Base-by-base conservation (phyloP, 2,113 vertebrate species). In the Ginglymostoma cirratum region DNA sequence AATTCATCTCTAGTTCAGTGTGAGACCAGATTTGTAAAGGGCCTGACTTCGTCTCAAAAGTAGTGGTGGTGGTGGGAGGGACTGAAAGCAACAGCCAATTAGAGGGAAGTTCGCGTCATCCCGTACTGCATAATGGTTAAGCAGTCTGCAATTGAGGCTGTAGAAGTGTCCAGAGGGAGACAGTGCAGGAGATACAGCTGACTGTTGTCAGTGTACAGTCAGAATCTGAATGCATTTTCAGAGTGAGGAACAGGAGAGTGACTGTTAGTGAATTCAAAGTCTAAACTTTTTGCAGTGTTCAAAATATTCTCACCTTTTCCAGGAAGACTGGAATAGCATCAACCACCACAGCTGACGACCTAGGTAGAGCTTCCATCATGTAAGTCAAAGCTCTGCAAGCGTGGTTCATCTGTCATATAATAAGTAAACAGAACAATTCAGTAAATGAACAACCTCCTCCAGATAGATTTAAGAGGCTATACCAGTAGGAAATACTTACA, bases 341-440 rank as follows among this genome's bases (percentile, higher is more conserved):
- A 27, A 99, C 99, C 52, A 99, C 99, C 95, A 99, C 99, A 96
- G 99, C 99, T 96, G 99, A 99, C 48, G 99, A 99, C 65, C 99
- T 98, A 72, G 99, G 99, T 97, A 99, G 98, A 48, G 99, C 99
- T 98, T 99, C 99, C 99, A 99, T 99, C 99, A 99, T 99, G 30
- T 99, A 99, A 0, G 99, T 99, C 98, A 99, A 98, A 96, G 99
- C 99, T 96, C 99, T 98, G 96, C 99, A 99, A 5, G 99, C 99
- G 96, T 99, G 99, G 97, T 99, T 99, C 99, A 99, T 99, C 99
- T 99, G 97, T 90, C 96, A 96, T 97, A 96, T 95, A 72, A 45
- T 93, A 93, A 87, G 83, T 92, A 94, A 89, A 89, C 0, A 96
- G 7, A 38, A 69, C 66, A 96, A 21, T 48, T 90, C 10, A 69